phyloP scores from a whole-genome alignment of 2,888 invertebrate species.

The Hyles lineata region DNA sequence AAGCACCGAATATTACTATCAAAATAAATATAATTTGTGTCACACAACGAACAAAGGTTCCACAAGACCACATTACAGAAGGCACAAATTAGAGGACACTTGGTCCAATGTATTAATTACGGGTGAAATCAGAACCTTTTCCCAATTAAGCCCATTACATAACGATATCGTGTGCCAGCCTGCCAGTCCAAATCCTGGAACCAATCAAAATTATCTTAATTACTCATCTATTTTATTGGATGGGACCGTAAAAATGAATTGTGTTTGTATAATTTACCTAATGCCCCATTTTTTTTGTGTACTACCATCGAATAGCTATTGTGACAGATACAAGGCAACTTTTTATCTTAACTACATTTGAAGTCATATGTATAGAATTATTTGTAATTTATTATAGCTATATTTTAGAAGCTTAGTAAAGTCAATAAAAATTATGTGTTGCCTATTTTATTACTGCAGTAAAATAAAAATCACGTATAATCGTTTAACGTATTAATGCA shows the following conservation, averaged over 20 bases:
- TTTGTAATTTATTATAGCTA: neutral
- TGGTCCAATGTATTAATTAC: constrained; percentile 34
- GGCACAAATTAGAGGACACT: neutral
- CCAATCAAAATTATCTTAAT: constrained; percentile 24
- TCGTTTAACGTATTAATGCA: too few species aligned
- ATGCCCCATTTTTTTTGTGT: neutral
- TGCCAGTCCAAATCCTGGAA: neutral
- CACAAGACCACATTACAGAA: constrained; percentile 3
- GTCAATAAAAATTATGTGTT: too few species aligned
- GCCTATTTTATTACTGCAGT: too few species aligned
- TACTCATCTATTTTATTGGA: constrained; percentile 9
- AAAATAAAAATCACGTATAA: too few species aligned
- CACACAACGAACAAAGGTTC: neutral
- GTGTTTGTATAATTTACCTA: constrained; percentile 6
- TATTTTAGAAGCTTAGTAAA: neutral
- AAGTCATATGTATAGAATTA: neutral
- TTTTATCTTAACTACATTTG: constrained; percentile 10
- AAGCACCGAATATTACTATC: too few species aligned
- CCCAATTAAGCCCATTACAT: constrained; percentile 45
- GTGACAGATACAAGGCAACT: neutral
- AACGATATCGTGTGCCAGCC: constrained; percentile 31
- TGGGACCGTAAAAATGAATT: constrained; percentile 18
- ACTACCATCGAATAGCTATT: neutral
- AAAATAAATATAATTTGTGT: neutral
- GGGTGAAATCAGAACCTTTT: constrained; percentile 38